Conservation (phyloP, 37 sponge, comb jelly and placozoan species). For the Aplysina aerophoba region DNA sequence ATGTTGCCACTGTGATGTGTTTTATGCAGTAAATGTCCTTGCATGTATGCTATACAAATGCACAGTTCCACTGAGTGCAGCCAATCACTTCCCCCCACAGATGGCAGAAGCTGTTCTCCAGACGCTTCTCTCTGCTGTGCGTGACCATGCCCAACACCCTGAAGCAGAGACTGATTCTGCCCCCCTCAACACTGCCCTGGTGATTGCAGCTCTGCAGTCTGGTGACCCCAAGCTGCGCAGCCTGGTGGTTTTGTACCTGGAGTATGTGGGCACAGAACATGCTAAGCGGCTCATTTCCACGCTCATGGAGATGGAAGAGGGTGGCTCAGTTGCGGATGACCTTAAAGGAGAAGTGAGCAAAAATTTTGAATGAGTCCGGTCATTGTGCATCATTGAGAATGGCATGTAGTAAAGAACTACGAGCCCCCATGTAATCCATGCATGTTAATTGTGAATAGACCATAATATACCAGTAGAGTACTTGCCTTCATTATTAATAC, state of each 20-base stretch:
- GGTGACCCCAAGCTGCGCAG: constrained; percentile 34
- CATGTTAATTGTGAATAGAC: too few relatives aligned
- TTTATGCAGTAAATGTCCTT: too few relatives aligned
- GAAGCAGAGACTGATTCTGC: background rate
- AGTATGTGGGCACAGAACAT: constrained; percentile 18
- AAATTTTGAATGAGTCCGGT: too few relatives aligned
- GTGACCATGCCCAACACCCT: constrained; percentile 11
- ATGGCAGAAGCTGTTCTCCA: constrained; percentile 14
- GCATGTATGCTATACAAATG: too few relatives aligned
- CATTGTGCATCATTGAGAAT: too few relatives aligned
- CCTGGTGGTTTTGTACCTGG: constrained; percentile 26
- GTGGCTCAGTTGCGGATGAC: constrained; percentile 12
- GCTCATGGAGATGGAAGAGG: background rate
- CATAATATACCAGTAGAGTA: too few relatives aligned
- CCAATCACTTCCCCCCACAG: too few relatives aligned
- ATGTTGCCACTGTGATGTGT: too few relatives aligned
- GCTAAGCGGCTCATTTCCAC: background rate
- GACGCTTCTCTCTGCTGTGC: constrained; percentile 1
- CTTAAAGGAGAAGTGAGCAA: background rate
- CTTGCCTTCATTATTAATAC: too few relatives aligned
- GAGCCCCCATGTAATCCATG: too few relatives aligned
- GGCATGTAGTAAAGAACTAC: too few relatives aligned
- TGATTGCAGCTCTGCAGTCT: background rate
- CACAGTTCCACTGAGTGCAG: too few relatives aligned
- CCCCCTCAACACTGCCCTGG: background rate